These are phyloP conservation scores for Aleiodes alternator DNA, from an alignment of 2,888 invertebrate species.

Conservation along the genomic window DNA sequence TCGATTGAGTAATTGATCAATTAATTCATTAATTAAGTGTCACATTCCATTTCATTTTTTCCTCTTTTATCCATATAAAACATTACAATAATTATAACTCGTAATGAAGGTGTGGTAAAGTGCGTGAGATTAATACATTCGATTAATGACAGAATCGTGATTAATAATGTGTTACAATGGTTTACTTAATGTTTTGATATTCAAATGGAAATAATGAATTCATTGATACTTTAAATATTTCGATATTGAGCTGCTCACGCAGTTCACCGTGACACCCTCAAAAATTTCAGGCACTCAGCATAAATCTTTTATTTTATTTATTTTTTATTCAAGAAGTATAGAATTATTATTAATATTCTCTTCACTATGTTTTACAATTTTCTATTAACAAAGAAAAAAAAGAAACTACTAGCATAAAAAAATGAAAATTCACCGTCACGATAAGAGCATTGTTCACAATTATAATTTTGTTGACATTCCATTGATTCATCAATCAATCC, in stretches of 20 bases:
- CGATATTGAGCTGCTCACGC: conserved; percentile 26
- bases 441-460: too few relatives aligned
- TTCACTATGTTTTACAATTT: conserved; percentile 6
- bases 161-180: neutral
- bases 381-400: too few relatives aligned
- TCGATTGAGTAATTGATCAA: too few relatives aligned
- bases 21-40: too few relatives aligned
- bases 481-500: neutral
- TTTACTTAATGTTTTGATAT: neutral
- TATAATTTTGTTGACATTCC: neutral
- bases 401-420: neutral
- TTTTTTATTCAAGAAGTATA: conserved; percentile 62
- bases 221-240: neutral
- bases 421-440: neutral
- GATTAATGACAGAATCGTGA: neutral
- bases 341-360: conserved; percentile 55
- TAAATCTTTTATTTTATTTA: conserved; percentile 60
- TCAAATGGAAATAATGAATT: neutral
- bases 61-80: conserved; percentile 33
- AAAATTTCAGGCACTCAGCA: conserved; percentile 71
- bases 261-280: conserved; percentile 54
- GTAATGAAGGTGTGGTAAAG: conserved; percentile 33
- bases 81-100: conserved; percentile 28
- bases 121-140: conserved; percentile 23
- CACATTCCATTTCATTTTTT: neutral